A percentile compares a stretch with the other conserved stretches of the same genome.
Evolutionary conservation across 1,140 invertebrate species (phyloP).

Genomic region (Diachasma alloeum): DNA sequence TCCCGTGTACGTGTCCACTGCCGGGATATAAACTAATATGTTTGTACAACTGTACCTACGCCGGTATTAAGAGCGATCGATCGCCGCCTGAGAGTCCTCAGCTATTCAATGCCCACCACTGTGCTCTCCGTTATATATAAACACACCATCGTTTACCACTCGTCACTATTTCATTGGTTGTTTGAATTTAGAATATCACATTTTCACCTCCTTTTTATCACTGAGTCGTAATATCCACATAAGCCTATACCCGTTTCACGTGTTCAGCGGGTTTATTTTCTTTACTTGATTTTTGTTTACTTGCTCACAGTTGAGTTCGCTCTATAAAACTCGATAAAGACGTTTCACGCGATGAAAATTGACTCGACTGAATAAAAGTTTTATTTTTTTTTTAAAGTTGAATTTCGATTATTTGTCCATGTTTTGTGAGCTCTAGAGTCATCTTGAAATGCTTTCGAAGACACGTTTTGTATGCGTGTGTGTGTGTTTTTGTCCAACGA

Average conservation of each 20-base stretch:
- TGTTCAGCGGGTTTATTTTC: too few species aligned
- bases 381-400: too few species aligned
- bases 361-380: too few species aligned
- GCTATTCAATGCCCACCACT: neutral
- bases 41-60: constrained; percentile 34
- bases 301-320: too few species aligned
- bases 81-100: neutral
- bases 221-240: neutral
- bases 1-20: constrained; percentile 15
- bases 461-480: too few species aligned
- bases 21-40: constrained; percentile 27
- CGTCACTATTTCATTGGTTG: constrained; percentile 3
- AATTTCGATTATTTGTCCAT: too few species aligned
- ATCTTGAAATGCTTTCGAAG: too few species aligned
- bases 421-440: too few species aligned
- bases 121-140: neutral
- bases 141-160: neutral
- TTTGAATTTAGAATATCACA: neutral
- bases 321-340: too few species aligned
- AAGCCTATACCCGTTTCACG: neutral
- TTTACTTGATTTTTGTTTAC: too few species aligned
- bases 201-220: neutral
- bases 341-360: too few species aligned
- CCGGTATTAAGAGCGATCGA: constrained; percentile 22
- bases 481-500: too few species aligned